Base-by-base conservation (phyloP, 2,888 invertebrate species). In the Ptychoptera albimana region DNA sequence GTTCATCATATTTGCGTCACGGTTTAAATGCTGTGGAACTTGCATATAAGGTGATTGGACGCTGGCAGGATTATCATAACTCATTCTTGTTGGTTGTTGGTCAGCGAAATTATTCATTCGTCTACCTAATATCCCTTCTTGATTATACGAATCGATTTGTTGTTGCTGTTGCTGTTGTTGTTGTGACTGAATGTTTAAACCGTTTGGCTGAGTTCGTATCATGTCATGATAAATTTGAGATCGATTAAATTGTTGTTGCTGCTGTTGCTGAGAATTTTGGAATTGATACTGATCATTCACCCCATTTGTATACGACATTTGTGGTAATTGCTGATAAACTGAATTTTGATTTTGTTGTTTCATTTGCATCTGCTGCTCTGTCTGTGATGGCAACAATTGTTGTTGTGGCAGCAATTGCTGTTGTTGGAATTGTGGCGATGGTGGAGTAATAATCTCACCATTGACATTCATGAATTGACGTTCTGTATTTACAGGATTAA, bases 361-460 rank as follows among this genome's bases (percentile, higher is more conserved):
- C 56, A 58, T 57, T 54, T 57, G 59, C 55, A 57, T 49, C 50
- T 58, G 59, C 53, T 60, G 60, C 58, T 54, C 57, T 54, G n/a
- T n/a, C n/a, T n/a, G n/a, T n/a, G n/a, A n/a, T n/a, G n/a, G n/a
- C n/a, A n/a, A n/a, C n/a, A n/a, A n/a, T n/a, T n/a, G n/a, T n/a
- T n/a, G n/a, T n/a, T 47, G 58, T 36, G 54, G 45, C 41, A 50
- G 50, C 36, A 47, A 57, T 40, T 49, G 52, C 39, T 48, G 48
- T 40, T 46, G 61, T 7, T 68, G 66, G 2, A 68, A 63, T 44
- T 69, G 70, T 45, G 70, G 70, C 8, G 65, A 48, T 47, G 61
- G 61, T 62, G 74, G 46, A 61, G 64, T 50, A 23, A 23, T 23
- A 23, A 23, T 23, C 7, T 23, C 23, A 23, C 23, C 23, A 23